phyloP scores from a whole-genome alignment of 2,888 invertebrate genomes.

The Drosophila macrospina region DNA sequence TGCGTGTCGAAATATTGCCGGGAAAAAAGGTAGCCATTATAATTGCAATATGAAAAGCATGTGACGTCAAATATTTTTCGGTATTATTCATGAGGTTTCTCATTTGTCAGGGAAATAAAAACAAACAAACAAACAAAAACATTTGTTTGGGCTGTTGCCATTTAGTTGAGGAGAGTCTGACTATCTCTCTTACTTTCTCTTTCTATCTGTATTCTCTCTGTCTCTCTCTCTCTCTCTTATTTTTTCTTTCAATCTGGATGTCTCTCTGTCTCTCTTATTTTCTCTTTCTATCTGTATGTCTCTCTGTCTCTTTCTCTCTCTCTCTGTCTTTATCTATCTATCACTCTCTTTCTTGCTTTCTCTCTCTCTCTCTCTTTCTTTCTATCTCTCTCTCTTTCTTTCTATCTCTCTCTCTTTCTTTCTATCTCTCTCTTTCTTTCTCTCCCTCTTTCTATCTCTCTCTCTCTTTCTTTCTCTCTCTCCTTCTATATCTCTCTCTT shows the following conservation, averaged over 20 bases:
- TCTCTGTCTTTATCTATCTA: accelerated
- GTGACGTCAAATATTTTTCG: constrained; percentile 73
- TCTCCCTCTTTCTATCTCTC: too few relatives aligned
- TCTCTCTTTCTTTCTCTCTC: neutral
- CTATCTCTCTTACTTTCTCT: neutral
- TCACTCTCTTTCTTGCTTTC: neutral
- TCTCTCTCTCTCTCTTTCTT: neutral
- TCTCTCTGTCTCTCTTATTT: too few relatives aligned
- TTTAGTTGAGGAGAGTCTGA: neutral
- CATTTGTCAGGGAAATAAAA: constrained; percentile 22
- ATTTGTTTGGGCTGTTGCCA: constrained; percentile 62
- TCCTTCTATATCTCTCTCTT: too few relatives aligned
- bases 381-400: too few relatives aligned
- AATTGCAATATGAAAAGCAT: constrained; percentile 68
- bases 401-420: neutral
- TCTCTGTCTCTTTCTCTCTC: too few relatives aligned
- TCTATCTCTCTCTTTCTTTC: too few relatives aligned
- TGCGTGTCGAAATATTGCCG: constrained; percentile 33
- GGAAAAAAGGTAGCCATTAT: constrained; percentile 69
- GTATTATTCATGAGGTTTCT: constrained; percentile 71
- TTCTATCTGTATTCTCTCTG: accelerated
- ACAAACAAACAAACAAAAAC: constrained; percentile 11
- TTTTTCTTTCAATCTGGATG: too few relatives aligned
- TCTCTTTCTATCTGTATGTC: too few relatives aligned
- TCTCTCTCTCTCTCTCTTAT: neutral